Evolutionary conservation across 1,140 invertebrate genomes (phyloP).

Genomic region (Drosophila sp.): DNA sequence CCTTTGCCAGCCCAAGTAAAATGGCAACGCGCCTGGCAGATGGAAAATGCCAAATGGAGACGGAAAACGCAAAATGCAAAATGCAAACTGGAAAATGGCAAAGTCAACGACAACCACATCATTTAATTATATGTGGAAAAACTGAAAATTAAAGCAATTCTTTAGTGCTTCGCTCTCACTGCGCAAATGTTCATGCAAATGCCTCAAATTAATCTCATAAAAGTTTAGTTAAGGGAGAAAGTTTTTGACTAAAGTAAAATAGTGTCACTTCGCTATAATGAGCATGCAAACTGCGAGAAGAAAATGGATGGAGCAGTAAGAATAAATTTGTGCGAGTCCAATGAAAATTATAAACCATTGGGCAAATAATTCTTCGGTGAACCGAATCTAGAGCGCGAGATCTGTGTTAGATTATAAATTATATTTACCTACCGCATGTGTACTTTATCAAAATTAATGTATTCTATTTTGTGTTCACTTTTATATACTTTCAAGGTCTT

Average conservation of each 20-base stretch:
- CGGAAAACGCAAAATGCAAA: constrained; percentile 10
- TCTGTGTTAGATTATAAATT: too few relatives aligned
- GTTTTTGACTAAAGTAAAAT: background rate
- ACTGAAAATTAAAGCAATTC: constrained; percentile 13
- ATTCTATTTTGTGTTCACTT: too few relatives aligned
- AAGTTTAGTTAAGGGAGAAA: constrained; percentile 7
- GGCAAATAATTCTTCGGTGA: too few relatives aligned
- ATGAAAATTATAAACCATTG: background rate
- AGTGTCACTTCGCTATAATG: background rate
- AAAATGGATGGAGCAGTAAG: background rate
- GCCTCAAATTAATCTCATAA: constrained; percentile 17
- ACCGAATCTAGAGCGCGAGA: too few relatives aligned
- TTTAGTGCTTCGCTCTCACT: background rate
- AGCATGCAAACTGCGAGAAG: background rate
- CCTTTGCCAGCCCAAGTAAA: constrained; percentile 34
- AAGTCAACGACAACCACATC: constrained; percentile 39
- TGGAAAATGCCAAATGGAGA: constrained; percentile 8
- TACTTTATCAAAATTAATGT: too few relatives aligned
- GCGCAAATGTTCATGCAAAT: constrained; percentile 18
- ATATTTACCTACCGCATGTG: too few relatives aligned
- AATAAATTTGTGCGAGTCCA: background rate
- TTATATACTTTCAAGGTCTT: too few relatives aligned
- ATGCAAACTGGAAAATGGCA: constrained; percentile 7
- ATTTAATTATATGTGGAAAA: constrained; percentile 37
- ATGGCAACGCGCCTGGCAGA: constrained; percentile 21